Evolutionary conservation across 1,140 invertebrate species (phyloP), one percentile per base, ranked within the genome.

Genomic region (Tribolium madens): DNA sequence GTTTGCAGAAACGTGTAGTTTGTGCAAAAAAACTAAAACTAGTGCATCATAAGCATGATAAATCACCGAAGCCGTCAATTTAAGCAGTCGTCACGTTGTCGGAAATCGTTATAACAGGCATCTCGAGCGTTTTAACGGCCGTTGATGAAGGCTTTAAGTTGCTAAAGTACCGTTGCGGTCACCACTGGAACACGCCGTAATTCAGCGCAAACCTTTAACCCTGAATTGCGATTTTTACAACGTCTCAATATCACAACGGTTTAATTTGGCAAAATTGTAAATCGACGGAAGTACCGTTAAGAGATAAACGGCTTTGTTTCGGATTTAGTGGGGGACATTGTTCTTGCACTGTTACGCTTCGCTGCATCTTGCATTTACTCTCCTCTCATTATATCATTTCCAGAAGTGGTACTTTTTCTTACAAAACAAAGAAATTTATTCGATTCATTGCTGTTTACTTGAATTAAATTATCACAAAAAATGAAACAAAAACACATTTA

Each of bases 81-180:
- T 64, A 33, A 64, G 3, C 47, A 48, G 50, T 72, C 70, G 42
- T 72, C 70, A 72, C 70, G 70, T 52, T 72, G 70, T 53, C 70
- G 70, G 70, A 72, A 72, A 72, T 72, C 50, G 70, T 72, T 52
- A 72, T 64, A 64, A 64, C 57, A 64, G 57, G 57, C 26, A 64
- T 64, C 70, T 18, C 18, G 47, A 72, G 46, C 50, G 47, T 72
- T 50, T 72, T 72, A 48, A 53, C 70, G 70, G 50, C 70, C 50
- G 70, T 18, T 52, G 70, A 72, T 72, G 70, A 50, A 53, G 50
- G 21, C 50, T 26, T 50, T 33, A 64, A 64, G 57, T 31, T 57
- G 57, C 26, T 17, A 17, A 72, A 50, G 70, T 72, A 72, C 70
- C 70, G 70, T 72, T 72, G 47, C 70, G 47, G 70, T 71, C 47